Percentiles rank a stretch among this genome's conserved stretches.
Conservation (phyloP, 2,888 invertebrate species). For the Leucophenga montana region DNA sequence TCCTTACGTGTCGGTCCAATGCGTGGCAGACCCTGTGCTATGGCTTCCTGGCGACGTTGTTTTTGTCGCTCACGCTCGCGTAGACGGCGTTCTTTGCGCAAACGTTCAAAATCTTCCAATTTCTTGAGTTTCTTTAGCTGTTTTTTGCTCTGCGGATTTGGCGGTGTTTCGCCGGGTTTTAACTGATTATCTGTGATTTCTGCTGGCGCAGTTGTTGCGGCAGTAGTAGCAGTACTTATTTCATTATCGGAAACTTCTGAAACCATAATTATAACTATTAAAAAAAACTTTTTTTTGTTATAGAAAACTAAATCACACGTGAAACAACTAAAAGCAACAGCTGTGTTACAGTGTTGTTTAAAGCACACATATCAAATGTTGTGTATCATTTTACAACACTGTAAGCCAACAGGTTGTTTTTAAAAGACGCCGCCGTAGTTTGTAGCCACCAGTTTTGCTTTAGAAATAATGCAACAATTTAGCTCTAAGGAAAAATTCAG, state of each 20-base stretch:
- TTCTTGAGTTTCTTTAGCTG: conserved; percentile 81
- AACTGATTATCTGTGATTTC: too few relatives aligned
- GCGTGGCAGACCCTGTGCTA: conserved; percentile 79
- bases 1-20: conserved; percentile 85
- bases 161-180: conserved; percentile 50
- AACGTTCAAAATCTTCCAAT: conserved; percentile 82
- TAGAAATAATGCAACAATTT: conserved; percentile 56
- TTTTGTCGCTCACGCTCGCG: conserved; percentile 83
- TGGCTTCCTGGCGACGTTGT: conserved; percentile 80
- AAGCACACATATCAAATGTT: too few relatives aligned
- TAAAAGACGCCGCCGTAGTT: not conserved
- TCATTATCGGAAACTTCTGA: too few relatives aligned
- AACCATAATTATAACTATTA: too few relatives aligned
- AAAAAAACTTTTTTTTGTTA: too few relatives aligned
- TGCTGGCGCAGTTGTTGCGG: not conserved
- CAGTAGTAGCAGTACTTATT: too few relatives aligned
- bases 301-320: too few relatives aligned
- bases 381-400: not conserved
- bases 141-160: conserved; percentile 57
- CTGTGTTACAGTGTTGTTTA: too few relatives aligned
- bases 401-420: conserved; percentile 12
- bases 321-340: too few relatives aligned
- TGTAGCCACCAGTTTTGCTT: too few relatives aligned
- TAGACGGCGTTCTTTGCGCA: conserved; percentile 80
- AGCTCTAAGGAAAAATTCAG: conserved; percentile 65